Conservation (phyloP, 2,113 vertebrate genomes). For the Phalacrocorax pelagicus region DNA sequence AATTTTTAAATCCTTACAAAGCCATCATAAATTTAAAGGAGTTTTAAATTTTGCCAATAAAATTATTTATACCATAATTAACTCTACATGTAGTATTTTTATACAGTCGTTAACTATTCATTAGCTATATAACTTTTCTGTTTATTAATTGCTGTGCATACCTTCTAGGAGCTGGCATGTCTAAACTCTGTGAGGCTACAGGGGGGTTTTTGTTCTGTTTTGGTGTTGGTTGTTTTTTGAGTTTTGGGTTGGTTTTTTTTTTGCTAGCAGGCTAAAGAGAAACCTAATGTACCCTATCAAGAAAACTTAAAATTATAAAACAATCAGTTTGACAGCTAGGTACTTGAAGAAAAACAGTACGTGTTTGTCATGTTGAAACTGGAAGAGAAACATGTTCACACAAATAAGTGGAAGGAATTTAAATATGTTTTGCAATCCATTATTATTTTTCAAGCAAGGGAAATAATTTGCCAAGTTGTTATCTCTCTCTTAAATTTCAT, state of each 20-base stretch:
- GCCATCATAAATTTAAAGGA: background rate
- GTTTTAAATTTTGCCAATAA: background rate
- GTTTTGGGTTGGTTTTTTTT: background rate
- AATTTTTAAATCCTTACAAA: background rate
- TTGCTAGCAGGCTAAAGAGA: background rate
- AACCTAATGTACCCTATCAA: background rate
- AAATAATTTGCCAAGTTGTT: background rate
- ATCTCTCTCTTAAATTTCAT: background rate
- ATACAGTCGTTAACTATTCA: background rate
- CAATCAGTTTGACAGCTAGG: background rate
- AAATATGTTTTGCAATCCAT: background rate
- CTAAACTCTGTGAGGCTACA: background rate
- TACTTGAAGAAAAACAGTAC: background rate
- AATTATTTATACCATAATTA: background rate
- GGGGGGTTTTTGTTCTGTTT: background rate
- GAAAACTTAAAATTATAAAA: background rate
- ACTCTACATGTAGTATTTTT: background rate
- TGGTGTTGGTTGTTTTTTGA: too few species aligned
- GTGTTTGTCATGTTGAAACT: background rate
- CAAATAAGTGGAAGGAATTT: background rate
- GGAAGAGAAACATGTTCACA: background rate
- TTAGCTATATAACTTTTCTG: background rate
- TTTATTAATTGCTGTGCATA: background rate
- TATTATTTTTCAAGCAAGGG: background rate
- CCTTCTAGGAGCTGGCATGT: background rate